Evolutionary conservation across 2,888 invertebrate species (phyloP).

Genomic region (Cheilosia impressa): DNA sequence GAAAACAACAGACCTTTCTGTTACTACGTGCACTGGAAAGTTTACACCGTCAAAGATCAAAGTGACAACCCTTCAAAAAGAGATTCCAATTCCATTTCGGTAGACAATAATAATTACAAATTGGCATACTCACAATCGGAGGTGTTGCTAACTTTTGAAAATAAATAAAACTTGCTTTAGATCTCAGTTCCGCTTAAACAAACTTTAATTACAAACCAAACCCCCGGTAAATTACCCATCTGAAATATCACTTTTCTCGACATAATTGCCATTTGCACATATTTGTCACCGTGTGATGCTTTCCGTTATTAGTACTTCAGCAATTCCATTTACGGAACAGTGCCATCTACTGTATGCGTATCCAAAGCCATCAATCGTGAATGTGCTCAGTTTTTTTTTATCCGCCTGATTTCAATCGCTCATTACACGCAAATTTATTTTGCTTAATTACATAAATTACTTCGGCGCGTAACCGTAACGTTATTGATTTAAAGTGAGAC

Average conservation of each 20-base stretch:
- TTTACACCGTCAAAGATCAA: too few species aligned
- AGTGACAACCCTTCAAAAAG: too few species aligned
- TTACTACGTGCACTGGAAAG: too few species aligned
- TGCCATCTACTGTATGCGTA: neutral
- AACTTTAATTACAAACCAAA: neutral
- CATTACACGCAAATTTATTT: conserved; percentile 62
- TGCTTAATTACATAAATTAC: conserved; percentile 41
- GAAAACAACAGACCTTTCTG: too few species aligned
- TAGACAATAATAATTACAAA: too few species aligned
- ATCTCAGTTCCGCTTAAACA: neutral
- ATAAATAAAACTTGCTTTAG: neutral
- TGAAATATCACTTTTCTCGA: neutral
- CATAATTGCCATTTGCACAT: conserved; percentile 6
- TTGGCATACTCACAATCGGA: neutral
- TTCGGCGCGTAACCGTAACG: conserved; percentile 48
- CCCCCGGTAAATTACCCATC: neutral
- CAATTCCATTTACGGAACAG: conserved; percentile 2
- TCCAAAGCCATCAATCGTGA: neutral
- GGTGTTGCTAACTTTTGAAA: neutral
- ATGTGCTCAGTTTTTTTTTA: neutral
- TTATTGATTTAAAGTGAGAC: conserved; percentile 68
- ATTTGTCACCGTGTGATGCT: conserved; percentile 1
- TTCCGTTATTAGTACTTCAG: neutral
- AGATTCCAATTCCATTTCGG: too few species aligned
- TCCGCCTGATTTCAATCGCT: conserved; percentile 59